Evolutionary conservation across 2,797 vertebrate genomes (phyloP), one percentile per base, ranked within the genome.

Genomic region (Chelonia mydas): DNA sequence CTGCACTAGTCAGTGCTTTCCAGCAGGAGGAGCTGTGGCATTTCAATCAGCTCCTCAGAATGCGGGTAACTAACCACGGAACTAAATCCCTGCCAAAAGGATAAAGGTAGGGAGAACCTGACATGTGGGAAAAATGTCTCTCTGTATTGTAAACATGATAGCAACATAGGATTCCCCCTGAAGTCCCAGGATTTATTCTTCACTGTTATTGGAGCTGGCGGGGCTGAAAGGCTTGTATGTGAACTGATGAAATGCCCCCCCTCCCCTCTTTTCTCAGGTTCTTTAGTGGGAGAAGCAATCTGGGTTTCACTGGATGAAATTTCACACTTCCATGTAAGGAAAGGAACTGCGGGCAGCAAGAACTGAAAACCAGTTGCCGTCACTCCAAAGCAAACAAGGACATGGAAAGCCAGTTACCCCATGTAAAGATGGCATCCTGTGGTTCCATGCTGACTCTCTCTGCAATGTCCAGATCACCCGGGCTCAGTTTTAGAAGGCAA

Each of bases 21-120:
- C 49, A 55, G 49, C 45, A 78, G 37, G 31, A 50, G 2, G 53
- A 55, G 19, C 0, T 0, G 54, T 45, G 65, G 47, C 47, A 45
- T 50, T 92, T 50, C 55, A 21, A 72, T n/a, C 81, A 54, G 15
- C 25, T 78, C 8, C 76, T 47, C 21, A 23, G 82, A 78, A 55
- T 55, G 17, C 23, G 9, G 25, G 72, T 45, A 53, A 25, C 15
- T 33, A 78, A 79, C 17, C 17, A 13, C 16, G 31, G 37, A 33
- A 37, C 76, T 65, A 33, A 49, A 41, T 72, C 19, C n/a, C 68
- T 72, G 68, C 45, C 28, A 45, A 80, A 11, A 37, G 25, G 27
- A 4, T 51, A 87, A 87, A 83, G 50, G 79, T 21, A 53, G 37
- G 85, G 27, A 27, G 65, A 28, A 19, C 68, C 23, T 13, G 16